Percentiles rank a stretch among this genome's conserved stretches.
Conservation (phyloP, 2,113 vertebrate genomes). For the pig (Sus scrofa) region DNA sequence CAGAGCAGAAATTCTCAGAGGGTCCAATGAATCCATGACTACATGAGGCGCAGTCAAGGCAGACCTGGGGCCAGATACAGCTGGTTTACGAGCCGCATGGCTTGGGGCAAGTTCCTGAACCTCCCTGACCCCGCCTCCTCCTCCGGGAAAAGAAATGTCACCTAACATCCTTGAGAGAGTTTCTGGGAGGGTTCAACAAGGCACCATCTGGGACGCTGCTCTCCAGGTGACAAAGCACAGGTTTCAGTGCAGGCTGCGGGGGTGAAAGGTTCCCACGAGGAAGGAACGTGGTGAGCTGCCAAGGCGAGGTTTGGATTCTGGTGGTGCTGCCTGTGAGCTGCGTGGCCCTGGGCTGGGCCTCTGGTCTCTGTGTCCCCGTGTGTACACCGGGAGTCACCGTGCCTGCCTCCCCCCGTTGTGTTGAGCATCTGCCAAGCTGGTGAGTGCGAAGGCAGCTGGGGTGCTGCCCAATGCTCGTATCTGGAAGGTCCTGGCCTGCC, state of each 20-base stretch:
- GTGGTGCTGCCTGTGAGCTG: not conserved
- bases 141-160: not conserved
- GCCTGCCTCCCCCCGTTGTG: not conserved
- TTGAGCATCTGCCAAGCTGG: not conserved
- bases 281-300: not conserved
- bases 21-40: not conserved
- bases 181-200: not conserved
- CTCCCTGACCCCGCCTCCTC: not conserved
- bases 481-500: rapidly evolving
- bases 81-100: not conserved
- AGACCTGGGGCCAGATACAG: not conserved
- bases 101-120: not conserved
- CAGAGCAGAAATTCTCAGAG: not conserved
- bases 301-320: not conserved
- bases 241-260: not conserved
- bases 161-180: not conserved
- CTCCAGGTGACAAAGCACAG: not conserved
- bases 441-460: not conserved
- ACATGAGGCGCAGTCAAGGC: not conserved
- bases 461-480: rapidly evolving
- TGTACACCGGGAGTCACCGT: not conserved
- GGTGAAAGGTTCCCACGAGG: too few relatives aligned
- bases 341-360: not conserved
- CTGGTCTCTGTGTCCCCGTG: not conserved
- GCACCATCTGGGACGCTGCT: not conserved